These are phyloP conservation scores for Neolamprologus cancellatus DNA, from an alignment of 2,113 vertebrate species.

Conservation along the genomic window DNA sequence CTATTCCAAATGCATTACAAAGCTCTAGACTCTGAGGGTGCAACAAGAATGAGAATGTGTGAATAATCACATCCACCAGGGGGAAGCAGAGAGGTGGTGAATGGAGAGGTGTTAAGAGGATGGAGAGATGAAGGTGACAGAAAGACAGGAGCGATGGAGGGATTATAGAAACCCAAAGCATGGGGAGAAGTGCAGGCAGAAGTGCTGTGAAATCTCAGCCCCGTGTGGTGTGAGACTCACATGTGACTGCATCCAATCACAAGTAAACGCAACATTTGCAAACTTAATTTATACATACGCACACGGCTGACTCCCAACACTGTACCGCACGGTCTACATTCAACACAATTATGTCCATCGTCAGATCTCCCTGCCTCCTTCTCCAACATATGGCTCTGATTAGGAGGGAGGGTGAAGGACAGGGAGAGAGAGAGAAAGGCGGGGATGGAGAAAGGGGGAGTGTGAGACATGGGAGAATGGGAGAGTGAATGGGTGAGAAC, in stretches of 20 bases:
- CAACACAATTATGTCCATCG: slow-evolving; percentile 70
- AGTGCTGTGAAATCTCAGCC: slow-evolving; percentile 10
- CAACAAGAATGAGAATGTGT: slow-evolving; percentile 42
- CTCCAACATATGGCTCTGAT: slow-evolving; percentile 83
- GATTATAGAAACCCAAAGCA: slow-evolving; percentile 27
- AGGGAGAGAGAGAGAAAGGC: not conserved
- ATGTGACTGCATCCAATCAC: slow-evolving; percentile 11
- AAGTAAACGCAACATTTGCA: slow-evolving; percentile 14
- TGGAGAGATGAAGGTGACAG: slow-evolving; percentile 63
- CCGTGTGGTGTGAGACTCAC: slow-evolving; percentile 7
- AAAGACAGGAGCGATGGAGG: slow-evolving; percentile 41
- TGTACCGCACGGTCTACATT: slow-evolving; percentile 24
- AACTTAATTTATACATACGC: not conserved
- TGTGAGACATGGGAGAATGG: slow-evolving; percentile 5
- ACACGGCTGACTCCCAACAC: slow-evolving; percentile 15
- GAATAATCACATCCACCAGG: slow-evolving; percentile 56
- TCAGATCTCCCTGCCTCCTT: slow-evolving; percentile 56
- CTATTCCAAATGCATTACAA: slow-evolving; percentile 27
- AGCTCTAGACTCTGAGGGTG: slow-evolving; percentile 26
- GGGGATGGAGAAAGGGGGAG: not conserved
- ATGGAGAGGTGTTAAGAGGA: slow-evolving; percentile 51
- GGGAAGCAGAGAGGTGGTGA: slow-evolving; percentile 64
- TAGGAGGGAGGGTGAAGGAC: slow-evolving; percentile 60
- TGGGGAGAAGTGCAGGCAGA: slow-evolving; percentile 3
- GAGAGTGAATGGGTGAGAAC: slow-evolving; percentile 19